Percentiles rank a stretch among this genome's conserved stretches.
These are phyloP conservation scores for Xiphophorus maculatus DNA, from an alignment of 2,113 vertebrate species.

Conservation along the genomic window DNA sequence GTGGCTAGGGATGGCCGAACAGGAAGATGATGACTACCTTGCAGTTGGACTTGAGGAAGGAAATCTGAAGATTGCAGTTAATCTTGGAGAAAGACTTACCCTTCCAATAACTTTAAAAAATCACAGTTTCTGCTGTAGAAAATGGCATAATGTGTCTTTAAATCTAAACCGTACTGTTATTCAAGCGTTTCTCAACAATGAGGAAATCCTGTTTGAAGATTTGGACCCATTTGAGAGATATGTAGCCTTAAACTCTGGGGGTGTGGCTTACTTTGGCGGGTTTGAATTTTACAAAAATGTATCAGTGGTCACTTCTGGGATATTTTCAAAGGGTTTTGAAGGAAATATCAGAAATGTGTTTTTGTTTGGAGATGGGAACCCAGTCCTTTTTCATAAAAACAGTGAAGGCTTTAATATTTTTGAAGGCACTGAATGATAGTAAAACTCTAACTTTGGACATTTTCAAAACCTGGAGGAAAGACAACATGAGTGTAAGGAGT, in stretches of 20 bases:
- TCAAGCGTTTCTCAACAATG: conserved; percentile 79
- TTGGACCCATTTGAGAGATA: conserved; percentile 84
- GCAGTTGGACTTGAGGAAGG: conserved; percentile 81
- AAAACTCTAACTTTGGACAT: conserved; percentile 5
- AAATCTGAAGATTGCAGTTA: conserved; percentile 84
- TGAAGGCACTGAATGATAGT: conserved; percentile 67
- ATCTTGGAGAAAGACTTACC: conserved; percentile 83
- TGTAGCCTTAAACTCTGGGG: conserved; percentile 84
- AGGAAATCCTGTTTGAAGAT: conserved; percentile 80
- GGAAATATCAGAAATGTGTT: conserved; percentile 85
- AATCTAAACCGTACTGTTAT: conserved; percentile 82
- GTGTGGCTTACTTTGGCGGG: conserved; percentile 85
- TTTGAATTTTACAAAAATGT: conserved; percentile 84
- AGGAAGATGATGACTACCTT: conserved; percentile 87
- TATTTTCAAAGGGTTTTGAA: conserved; percentile 83
- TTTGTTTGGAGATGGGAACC: conserved; percentile 84
- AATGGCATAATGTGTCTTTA: conserved; percentile 79
- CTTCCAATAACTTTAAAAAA: conserved; percentile 72
- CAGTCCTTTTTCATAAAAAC: conserved; percentile 74
- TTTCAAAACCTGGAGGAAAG: neutral
- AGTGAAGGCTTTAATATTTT: conserved; percentile 86
- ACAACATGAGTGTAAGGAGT: neutral
- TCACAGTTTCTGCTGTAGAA: conserved; percentile 69
- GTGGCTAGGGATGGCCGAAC: conserved; percentile 85
- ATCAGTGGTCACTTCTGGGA: conserved; percentile 75